A percentile compares a stretch with the other conserved stretches of the same genome.
Conservation (phyloP, 2,113 vertebrate species). For the Puntigrus tetrazona region DNA sequence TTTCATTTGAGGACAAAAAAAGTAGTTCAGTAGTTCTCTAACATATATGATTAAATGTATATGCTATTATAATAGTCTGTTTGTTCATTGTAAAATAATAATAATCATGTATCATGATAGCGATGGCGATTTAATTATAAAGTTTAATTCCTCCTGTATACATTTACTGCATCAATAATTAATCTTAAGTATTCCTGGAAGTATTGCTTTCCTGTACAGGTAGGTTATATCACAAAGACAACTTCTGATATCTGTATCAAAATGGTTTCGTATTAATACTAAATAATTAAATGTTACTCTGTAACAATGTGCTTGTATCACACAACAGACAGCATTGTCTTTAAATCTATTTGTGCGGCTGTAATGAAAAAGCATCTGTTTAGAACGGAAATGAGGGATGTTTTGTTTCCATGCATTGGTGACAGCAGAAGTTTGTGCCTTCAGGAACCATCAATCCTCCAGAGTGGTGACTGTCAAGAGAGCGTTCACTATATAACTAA, state of each 20-base stretch:
- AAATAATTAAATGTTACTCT: conserved; percentile 45
- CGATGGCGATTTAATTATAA: not conserved
- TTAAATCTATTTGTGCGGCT: conserved; percentile 37
- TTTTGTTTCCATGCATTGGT: conserved; percentile 5
- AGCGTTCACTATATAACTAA: conserved; percentile 29
- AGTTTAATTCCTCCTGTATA: conserved; percentile 38
- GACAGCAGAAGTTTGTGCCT: conserved; percentile 24
- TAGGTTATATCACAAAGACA: conserved; percentile 39
- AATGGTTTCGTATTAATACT: conserved; percentile 50
- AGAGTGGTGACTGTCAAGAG: not conserved
- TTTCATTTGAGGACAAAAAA: conserved; percentile 16
- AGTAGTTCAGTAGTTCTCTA: not conserved
- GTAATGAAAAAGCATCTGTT: conserved; percentile 25
- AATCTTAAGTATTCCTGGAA: conserved; percentile 45
- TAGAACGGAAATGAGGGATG: conserved; percentile 10
- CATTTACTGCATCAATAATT: conserved; percentile 54
- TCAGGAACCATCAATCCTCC: conserved; percentile 11
- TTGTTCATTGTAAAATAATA: not conserved
- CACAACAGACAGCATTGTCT: conserved; percentile 8
- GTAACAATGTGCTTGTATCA: conserved; percentile 28
- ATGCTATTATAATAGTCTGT: not conserved
- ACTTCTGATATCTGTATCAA: conserved; percentile 51
- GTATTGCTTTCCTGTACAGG: conserved; percentile 40
- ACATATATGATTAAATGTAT: too few species aligned
- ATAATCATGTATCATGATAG: not conserved